Conservation (phyloP, 2,888 invertebrate genomes). For the Electrophaes corylata region DNA sequence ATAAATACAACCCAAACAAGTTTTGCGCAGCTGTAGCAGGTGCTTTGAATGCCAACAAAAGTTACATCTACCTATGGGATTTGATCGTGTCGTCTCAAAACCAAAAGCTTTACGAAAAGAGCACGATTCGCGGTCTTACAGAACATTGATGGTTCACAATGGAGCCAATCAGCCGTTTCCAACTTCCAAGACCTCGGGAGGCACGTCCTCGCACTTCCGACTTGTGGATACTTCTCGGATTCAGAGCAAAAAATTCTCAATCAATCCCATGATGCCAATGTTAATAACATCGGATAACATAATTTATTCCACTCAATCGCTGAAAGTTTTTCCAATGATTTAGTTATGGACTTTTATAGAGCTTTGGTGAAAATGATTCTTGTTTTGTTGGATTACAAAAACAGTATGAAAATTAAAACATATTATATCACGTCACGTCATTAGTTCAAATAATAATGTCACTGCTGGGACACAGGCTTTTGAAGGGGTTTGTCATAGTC, state of each 20-base stretch:
- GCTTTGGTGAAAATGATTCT: conserved; percentile 13
- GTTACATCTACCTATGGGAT: not conserved
- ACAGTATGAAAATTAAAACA: no score
- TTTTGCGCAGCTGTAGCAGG: no score
- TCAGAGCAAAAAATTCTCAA: conserved; percentile 53
- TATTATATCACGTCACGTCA: no score
- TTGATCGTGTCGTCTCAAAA: conserved; percentile 6
- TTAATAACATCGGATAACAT: conserved; percentile 54
- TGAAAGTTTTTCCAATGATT: conserved; percentile 41
- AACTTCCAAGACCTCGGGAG: conserved; percentile 68
- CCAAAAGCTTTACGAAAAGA: conserved; percentile 50
- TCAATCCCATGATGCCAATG: conserved; percentile 55
- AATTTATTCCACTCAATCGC: conserved; percentile 48
- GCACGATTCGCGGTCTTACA: conserved; percentile 65
- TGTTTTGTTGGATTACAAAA: not conserved
- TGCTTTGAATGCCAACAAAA: not conserved
- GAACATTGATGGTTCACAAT: conserved; percentile 76
- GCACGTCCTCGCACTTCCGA: conserved; percentile 72
- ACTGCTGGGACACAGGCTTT: no score
- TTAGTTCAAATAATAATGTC: no score
- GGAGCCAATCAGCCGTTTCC: conserved; percentile 73
- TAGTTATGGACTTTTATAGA: conserved; percentile 36
- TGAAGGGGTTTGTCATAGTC: no score
- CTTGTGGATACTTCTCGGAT: conserved; percentile 57
- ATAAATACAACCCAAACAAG: no score